Evolutionary conservation across 2,888 invertebrate species (phyloP).

Genomic region (Itoplectis maculator): DNA sequence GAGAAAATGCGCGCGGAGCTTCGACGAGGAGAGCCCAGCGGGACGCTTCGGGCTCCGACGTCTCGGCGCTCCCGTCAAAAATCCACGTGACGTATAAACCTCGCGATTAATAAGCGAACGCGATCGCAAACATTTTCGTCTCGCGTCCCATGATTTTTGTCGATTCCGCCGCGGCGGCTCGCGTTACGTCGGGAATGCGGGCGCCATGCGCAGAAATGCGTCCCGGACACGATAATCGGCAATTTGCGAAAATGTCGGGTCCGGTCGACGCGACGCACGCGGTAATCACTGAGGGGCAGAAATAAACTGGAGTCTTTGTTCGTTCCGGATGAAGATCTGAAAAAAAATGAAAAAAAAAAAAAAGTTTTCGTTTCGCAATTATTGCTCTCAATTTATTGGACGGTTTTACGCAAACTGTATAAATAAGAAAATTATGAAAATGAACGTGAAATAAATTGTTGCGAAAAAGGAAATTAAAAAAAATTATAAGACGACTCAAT

Average conservation of each 20-base stretch:
- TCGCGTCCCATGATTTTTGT: conserved; percentile 49
- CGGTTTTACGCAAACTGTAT: no score
- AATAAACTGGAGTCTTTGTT: not conserved
- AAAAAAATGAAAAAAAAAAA: no score
- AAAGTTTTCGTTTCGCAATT: no score
- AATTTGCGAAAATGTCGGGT: not conserved
- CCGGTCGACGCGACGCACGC: not conserved
- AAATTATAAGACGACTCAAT: no score
- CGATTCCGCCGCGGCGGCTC: not conserved
- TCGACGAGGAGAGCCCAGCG: conserved; percentile 14
- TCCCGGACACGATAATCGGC: not conserved
- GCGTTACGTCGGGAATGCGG: not conserved
- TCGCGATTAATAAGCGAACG: conserved; percentile 59
- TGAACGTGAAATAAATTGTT: no score
- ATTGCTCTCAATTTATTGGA: no score
- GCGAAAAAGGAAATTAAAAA: no score
- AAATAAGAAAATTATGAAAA: no score
- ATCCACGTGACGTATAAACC: conserved; percentile 52
- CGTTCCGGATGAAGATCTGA: no score
- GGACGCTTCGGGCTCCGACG: conserved; percentile 12
- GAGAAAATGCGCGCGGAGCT: conserved; percentile 33
- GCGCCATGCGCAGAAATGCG: not conserved
- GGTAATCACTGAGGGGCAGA: not conserved
- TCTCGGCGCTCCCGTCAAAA: conserved; percentile 18
- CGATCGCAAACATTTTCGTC: conserved; percentile 48